Conservation (phyloP, 2,888 invertebrate genomes). For the Crepidodera aurea region DNA sequence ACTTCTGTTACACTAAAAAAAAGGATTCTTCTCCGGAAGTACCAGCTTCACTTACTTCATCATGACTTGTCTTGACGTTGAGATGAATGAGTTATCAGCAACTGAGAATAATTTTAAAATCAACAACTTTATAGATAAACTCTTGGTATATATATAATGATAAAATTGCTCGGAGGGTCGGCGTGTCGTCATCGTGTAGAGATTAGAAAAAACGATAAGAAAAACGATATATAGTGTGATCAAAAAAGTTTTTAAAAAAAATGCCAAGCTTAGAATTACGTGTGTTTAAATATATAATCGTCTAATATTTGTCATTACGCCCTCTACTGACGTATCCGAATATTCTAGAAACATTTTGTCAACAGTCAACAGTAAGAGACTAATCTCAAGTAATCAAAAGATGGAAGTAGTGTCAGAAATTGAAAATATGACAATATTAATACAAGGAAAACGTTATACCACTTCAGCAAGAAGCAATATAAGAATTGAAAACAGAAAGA, state of each 20-base stretch:
- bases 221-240: not conserved
- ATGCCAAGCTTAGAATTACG: not conserved
- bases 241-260: not conserved
- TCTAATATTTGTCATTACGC: too few relatives aligned
- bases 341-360: too few relatives aligned
- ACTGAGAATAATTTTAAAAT: conserved; percentile 31
- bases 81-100: conserved; percentile 29
- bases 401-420: too few relatives aligned
- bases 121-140: conserved; percentile 38
- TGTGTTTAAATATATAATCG: too few relatives aligned
- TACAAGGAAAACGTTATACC: too few relatives aligned
- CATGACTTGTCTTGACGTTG: conserved; percentile 19
- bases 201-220: conserved; percentile 1
- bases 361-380: too few relatives aligned
- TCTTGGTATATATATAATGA: conserved; percentile 28
- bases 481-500: too few relatives aligned
- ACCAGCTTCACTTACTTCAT: conserved; percentile 28
- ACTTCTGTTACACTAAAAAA: conserved; percentile 1
- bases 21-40: conserved; percentile 18
- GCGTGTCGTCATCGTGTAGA: conserved; percentile 20
- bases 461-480: too few relatives aligned
- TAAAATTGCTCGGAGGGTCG: conserved; percentile 28
- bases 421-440: too few relatives aligned
- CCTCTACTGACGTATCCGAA: too few relatives aligned
- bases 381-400: too few relatives aligned